Conservation (phyloP, 2,113 vertebrate species). For the Uria aalge region DNA sequence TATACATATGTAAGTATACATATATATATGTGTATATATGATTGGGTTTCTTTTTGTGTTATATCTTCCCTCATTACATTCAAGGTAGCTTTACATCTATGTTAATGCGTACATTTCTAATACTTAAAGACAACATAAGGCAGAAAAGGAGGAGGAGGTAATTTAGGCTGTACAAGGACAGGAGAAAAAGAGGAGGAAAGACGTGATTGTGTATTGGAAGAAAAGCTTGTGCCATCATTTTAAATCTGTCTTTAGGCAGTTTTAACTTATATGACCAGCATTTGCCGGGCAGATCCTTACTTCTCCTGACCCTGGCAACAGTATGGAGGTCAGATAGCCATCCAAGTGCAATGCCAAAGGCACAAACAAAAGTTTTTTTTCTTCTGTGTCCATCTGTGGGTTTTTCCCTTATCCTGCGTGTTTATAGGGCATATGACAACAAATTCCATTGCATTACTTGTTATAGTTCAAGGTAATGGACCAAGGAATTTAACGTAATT, state of each 20-base stretch:
- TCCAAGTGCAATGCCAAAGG: constrained; percentile 50
- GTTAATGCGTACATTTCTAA: constrained; percentile 4
- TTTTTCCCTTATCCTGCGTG: background rate
- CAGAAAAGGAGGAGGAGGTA: background rate
- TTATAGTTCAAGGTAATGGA: constrained; percentile 6
- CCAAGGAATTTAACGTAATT: background rate
- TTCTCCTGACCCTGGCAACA: constrained; percentile 44
- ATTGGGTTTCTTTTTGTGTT: background rate
- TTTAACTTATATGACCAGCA: constrained; percentile 17
- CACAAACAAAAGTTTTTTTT: constrained; percentile 41
- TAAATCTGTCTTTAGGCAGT: background rate
- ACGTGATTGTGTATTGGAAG: background rate
- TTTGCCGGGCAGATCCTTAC: constrained; percentile 2
- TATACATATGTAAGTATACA: background rate
- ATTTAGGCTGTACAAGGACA: background rate
- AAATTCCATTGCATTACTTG: background rate
- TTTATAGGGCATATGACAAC: background rate
- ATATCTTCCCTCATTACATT: background rate
- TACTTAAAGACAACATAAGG: background rate
- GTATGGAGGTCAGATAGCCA: constrained; percentile 49
- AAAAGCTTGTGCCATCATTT: background rate
- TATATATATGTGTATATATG: background rate
- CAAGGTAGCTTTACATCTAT: background rate
- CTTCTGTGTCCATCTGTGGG: constrained; percentile 37
- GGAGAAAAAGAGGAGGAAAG: background rate